A percentile compares a stretch with the other conserved stretches of the same genome.
Conservation (phyloP, 1,140 invertebrate genomes). For the Drosophila lacertosa region DNA sequence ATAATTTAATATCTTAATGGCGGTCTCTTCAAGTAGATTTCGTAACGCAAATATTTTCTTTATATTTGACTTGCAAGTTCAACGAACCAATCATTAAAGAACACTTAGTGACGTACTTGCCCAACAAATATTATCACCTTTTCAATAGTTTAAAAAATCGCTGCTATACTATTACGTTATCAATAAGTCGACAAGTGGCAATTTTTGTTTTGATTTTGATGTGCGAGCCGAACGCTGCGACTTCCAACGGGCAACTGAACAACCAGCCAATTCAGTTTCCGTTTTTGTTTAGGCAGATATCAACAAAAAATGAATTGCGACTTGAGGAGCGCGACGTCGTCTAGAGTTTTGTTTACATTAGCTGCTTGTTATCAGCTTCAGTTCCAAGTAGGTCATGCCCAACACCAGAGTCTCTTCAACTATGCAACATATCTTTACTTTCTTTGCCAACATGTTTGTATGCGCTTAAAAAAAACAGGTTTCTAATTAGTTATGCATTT, state of each 20-base stretch:
- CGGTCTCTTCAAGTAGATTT: constrained; percentile 25
- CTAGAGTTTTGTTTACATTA: constrained; percentile 45
- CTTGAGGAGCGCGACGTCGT: constrained; percentile 15
- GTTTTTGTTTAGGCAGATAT: constrained; percentile 61
- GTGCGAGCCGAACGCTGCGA: constrained; percentile 54
- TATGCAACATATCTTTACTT: constrained; percentile 11
- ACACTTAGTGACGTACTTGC: constrained; percentile 34
- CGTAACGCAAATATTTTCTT: constrained; percentile 4
- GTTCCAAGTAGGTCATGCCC: constrained; percentile 42
- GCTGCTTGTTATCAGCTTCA: constrained; percentile 38
- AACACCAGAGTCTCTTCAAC: not conserved
- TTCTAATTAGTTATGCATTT: constrained; percentile 15
- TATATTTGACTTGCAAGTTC: not conserved
- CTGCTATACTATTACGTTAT: constrained; percentile 43
- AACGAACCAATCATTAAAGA: constrained; percentile 6
- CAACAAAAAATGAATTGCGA: constrained; percentile 12
- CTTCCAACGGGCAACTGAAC: constrained; percentile 58
- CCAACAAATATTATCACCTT: constrained; percentile 43
- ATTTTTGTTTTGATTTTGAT: not conserved
- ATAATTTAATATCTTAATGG: constrained; percentile 16
- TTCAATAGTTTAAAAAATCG: constrained; percentile 5
- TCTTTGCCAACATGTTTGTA: constrained; percentile 9
- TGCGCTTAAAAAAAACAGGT: constrained; percentile 20
- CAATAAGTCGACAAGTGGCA: constrained; percentile 16
- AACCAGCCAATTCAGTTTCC: constrained; percentile 48